phyloP scores from a whole-genome alignment of 2,888 invertebrate genomes.

The Pheosia gnoma region DNA sequence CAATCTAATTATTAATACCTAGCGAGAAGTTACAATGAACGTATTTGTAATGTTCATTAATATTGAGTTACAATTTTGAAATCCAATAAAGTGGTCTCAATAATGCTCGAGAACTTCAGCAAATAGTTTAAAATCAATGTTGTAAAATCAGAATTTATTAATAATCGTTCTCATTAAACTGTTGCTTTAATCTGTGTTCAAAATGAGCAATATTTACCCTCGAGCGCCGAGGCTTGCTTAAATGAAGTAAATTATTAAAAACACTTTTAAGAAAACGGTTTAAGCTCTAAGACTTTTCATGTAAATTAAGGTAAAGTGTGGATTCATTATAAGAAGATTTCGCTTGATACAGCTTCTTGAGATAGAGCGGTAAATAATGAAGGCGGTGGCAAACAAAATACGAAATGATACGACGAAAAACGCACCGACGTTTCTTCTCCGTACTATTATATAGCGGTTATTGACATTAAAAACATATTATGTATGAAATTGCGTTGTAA shows the following conservation, averaged over 20 bases:
- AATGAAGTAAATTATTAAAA: constrained; percentile 62
- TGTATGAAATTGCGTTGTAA: constrained; percentile 6
- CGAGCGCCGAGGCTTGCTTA: constrained; percentile 39
- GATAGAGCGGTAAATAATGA: constrained; percentile 52
- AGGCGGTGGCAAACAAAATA: constrained; percentile 35
- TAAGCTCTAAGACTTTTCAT: constrained; percentile 63
- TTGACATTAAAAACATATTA: constrained; percentile 31
- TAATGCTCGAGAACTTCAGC: neutral
- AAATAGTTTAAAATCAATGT: neutral
- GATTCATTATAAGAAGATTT: constrained; percentile 65
- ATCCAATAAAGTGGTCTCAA: neutral
- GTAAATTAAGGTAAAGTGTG: constrained; percentile 65
- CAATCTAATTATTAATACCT: too few relatives aligned
- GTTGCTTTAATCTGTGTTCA: constrained; percentile 34
- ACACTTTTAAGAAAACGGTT: constrained; percentile 62
- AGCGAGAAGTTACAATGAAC: too few relatives aligned
- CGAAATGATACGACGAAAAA: constrained; percentile 18
- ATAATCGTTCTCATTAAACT: neutral
- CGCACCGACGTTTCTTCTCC: constrained; percentile 9
- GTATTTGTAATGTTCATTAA: neutral
- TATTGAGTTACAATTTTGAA: neutral
- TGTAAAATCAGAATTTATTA: neutral
- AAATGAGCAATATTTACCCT: constrained; percentile 44
- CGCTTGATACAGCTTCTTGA: constrained; percentile 41
- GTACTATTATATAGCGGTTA: constrained; percentile 28